Conservation (phyloP, 1,140 invertebrate genomes). For the Helicoverpa armigera region DNA sequence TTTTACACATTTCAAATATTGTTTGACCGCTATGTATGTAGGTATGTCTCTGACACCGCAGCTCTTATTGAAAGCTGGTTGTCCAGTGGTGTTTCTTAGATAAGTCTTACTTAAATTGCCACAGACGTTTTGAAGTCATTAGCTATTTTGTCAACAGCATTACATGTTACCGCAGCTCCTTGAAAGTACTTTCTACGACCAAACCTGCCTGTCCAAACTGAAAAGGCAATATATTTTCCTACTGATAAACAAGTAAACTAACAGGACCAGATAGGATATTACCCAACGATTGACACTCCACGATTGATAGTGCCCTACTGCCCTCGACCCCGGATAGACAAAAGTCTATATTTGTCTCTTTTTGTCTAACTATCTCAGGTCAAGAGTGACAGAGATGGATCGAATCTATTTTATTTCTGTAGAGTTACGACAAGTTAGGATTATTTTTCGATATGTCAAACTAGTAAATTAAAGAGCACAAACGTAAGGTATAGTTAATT, state of each 20-base stretch:
- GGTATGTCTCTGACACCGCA: no score
- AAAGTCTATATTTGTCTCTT: conserved; percentile 39
- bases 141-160: no score
- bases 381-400: conserved; percentile 46
- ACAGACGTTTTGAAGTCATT: no score
- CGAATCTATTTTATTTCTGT: conserved; percentile 31
- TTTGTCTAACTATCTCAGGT: conserved; percentile 30
- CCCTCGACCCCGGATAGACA: conserved; percentile 40
- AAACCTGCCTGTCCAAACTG: neutral
- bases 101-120: no score
- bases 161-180: no score
- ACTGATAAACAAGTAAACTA: neutral
- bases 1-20: no score
- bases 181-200: no score
- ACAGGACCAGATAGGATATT: neutral
- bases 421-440: neutral
- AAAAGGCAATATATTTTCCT: no score
- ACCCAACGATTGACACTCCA: conserved; percentile 20
- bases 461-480: neutral
- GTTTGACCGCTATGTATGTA: no score
- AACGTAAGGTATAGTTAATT: no score
- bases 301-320: conserved; percentile 38
- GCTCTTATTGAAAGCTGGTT: no score
- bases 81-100: no score
- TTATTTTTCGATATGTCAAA: conserved; percentile 11